A percentile compares a stretch with the other conserved stretches of the same genome.
These are phyloP conservation scores for Salpingus planirostris DNA, from an alignment of 2,888 invertebrate species.

Conservation along the genomic window DNA sequence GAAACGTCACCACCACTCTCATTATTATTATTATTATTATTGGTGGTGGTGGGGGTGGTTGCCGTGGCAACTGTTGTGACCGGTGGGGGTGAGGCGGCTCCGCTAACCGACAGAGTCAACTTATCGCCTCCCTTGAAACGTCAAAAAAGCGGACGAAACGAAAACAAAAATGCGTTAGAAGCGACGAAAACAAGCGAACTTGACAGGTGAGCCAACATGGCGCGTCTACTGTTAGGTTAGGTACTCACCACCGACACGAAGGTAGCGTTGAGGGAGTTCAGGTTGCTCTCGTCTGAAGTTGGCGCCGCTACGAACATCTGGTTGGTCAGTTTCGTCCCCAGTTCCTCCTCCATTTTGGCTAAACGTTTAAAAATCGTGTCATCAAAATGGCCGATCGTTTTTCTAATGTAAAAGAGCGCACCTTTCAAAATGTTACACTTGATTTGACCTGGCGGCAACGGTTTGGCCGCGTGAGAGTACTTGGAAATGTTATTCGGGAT, in stretches of 20 bases:
- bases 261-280: constrained; percentile 51
- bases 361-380: no score
- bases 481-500: constrained; percentile 39
- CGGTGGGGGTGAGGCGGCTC: constrained; percentile 31
- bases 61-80: constrained; percentile 25
- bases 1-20: background rate
- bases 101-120: constrained; percentile 56
- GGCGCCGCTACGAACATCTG: constrained; percentile 48
- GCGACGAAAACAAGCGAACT: constrained; percentile 9
- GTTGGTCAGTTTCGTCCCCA: constrained; percentile 47
- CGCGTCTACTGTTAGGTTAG: background rate
- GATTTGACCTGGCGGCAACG: constrained; percentile 80
- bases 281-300: constrained; percentile 37
- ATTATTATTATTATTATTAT: constrained; percentile 12
- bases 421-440: constrained; percentile 94
- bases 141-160: background rate
- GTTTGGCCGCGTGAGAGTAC: constrained; percentile 42
- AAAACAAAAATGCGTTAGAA: constrained; percentile 6
- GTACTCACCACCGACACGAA: constrained; percentile 67
- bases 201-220: constrained; percentile 6
- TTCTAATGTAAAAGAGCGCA: constrained; percentile 33
- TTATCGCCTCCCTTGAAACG: constrained; percentile 57
- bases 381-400: no score
- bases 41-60: constrained; percentile 33
- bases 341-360: constrained; percentile 57